Evolutionary conservation across 1,140 invertebrate species (phyloP).

Genomic region (Halyomorpha halys): DNA sequence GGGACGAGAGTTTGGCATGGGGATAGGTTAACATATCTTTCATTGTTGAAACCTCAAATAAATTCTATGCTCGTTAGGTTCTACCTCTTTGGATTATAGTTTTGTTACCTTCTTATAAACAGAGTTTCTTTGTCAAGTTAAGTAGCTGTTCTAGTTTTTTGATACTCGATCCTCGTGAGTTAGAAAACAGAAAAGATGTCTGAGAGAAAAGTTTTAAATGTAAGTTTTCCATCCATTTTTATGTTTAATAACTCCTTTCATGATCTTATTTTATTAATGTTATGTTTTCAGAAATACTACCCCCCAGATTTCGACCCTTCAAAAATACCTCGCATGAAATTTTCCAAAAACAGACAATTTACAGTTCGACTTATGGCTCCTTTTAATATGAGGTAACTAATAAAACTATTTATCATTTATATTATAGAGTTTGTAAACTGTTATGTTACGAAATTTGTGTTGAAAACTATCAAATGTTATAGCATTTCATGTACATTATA

Average conservation of each 20-base stretch:
- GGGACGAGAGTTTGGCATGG: no score
- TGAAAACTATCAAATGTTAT: no score
- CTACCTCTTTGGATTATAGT: no score
- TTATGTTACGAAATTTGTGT: no score
- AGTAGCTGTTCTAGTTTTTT: no score
- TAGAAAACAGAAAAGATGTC: constrained; percentile 50
- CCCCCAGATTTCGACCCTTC: constrained; percentile 99
- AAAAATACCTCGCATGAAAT: constrained; percentile 95
- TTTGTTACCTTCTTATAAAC: background rate
- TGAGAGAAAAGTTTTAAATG: constrained; percentile 84
- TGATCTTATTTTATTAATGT: background rate
- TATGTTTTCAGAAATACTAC: constrained; percentile 89
- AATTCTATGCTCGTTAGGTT: no score
- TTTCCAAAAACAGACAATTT: constrained; percentile 91
- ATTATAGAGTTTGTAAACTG: no score
- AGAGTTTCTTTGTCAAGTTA: background rate
- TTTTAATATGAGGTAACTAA: constrained; percentile 72
- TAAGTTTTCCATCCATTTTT: constrained; percentile 44
- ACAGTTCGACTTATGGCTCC: constrained; percentile 97
- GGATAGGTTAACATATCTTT: no score
- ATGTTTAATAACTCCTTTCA: no score
- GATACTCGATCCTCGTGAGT: background rate
- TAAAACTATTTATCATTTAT: no score
- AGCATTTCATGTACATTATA: no score
- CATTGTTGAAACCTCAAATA: no score